Percentiles rank a stretch among this genome's conserved stretches.
These are phyloP conservation scores for Drosophila funebris DNA, from an alignment of 1,140 invertebrate species.

Conservation along the genomic window DNA sequence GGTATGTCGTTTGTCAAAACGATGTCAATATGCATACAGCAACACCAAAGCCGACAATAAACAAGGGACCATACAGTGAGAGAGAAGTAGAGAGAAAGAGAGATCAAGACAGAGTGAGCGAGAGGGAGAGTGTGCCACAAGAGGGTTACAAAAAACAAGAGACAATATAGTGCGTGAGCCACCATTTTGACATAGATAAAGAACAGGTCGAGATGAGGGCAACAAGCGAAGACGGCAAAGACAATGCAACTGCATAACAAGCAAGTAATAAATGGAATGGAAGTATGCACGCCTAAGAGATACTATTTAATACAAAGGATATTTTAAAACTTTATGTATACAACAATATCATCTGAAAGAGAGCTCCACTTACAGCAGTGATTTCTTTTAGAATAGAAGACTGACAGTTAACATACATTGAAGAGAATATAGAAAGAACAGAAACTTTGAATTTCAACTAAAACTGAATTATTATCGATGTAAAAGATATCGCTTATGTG, in stretches of 20 bases:
- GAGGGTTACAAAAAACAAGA: conserved; percentile 11
- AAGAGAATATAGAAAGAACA: too few relatives aligned
- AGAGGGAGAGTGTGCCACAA: background rate
- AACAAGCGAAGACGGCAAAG: conserved; percentile 17
- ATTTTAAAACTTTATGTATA: too few relatives aligned
- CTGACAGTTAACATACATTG: too few relatives aligned
- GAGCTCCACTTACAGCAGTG: too few relatives aligned
- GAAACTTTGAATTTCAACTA: too few relatives aligned
- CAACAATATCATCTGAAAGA: too few relatives aligned
- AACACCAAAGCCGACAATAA: conserved; percentile 36
- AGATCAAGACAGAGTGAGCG: background rate
- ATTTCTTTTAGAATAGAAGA: too few relatives aligned
- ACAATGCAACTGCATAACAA: conserved; percentile 51
- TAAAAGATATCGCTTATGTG: too few relatives aligned
- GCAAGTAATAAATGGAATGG: background rate
- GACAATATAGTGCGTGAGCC: conserved; percentile 40
- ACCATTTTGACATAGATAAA: conserved; percentile 70
- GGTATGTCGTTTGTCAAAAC: conserved; percentile 62
- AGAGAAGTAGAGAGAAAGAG: background rate
- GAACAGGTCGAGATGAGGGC: conserved; percentile 32
- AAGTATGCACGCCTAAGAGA: background rate
- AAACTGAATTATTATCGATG: too few relatives aligned
- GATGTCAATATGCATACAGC: conserved; percentile 68
- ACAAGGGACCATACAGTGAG: background rate
- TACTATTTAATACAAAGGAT: conserved; percentile 6